These are phyloP conservation scores for Zosterops lateralis DNA, from an alignment of 2,113 vertebrate genomes.

Conservation along the genomic window DNA sequence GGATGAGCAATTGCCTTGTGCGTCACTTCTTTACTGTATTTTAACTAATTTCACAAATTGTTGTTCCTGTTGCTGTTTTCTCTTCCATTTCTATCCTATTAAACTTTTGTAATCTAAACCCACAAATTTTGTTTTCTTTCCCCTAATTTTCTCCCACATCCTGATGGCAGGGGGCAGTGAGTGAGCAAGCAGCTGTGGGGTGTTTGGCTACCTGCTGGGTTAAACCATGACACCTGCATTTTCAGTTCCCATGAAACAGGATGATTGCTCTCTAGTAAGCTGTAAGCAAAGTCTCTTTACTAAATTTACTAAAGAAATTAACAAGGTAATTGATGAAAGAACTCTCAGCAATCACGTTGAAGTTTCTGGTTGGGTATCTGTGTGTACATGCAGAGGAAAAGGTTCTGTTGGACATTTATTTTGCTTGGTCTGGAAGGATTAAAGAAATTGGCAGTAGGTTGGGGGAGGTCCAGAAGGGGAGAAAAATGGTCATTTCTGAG, in stretches of 20 bases:
- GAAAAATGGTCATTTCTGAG: background rate
- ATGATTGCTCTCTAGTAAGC: background rate
- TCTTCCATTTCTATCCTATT: background rate
- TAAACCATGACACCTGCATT: background rate
- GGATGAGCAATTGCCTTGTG: background rate
- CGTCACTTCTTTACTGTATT: background rate
- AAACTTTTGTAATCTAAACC: background rate
- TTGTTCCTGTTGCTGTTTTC: background rate
- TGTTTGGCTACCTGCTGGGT: background rate
- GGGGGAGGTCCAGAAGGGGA: background rate
- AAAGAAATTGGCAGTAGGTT: background rate
- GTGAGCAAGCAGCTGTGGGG: fast-evolving
- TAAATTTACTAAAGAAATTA: background rate
- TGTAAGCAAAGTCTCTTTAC: background rate
- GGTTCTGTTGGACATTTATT: background rate
- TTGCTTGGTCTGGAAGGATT: background rate
- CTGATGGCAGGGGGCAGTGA: background rate
- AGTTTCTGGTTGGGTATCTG: background rate
- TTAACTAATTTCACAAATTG: background rate
- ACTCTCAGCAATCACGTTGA: background rate
- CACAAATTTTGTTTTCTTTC: background rate
- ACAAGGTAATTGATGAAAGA: background rate
- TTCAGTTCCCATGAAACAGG: background rate
- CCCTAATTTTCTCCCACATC: background rate
- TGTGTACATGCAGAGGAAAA: background rate